Evolutionary conservation across 2,113 vertebrate species (phyloP).

Genomic region (Campylorhamphus procurvoides): DNA sequence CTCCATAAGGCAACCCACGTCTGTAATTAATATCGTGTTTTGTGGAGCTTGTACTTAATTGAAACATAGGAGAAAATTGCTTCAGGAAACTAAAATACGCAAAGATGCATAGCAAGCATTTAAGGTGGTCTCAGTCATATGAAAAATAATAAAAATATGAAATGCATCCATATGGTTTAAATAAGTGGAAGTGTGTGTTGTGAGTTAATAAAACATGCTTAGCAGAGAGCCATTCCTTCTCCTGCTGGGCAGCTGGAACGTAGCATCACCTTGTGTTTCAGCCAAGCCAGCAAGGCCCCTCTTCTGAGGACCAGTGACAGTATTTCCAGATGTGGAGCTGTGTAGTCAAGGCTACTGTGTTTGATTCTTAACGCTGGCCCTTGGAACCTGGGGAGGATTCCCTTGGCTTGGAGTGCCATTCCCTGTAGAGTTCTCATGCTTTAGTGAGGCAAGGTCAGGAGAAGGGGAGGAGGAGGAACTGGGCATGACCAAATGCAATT

Average conservation of each 20-base stretch:
- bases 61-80: constrained; percentile 1
- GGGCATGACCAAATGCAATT: background rate
- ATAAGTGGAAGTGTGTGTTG: background rate
- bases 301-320: background rate
- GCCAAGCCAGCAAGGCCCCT: background rate
- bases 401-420: background rate
- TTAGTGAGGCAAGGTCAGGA: background rate
- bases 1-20: background rate
- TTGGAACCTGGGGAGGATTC: background rate
- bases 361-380: background rate
- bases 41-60: background rate
- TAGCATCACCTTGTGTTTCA: background rate
- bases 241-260: background rate
- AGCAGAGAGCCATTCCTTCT: background rate
- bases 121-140: background rate
- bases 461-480: background rate
- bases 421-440: background rate
- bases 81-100: constrained; percentile 40
- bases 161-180: background rate
- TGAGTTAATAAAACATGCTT: background rate
- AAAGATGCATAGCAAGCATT: background rate
- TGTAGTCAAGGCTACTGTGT: background rate
- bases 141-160: background rate
- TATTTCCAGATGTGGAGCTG: background rate
- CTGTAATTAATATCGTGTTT: constrained; percentile 28